These are phyloP conservation scores for Falco peregrinus DNA, from an alignment of 2,797 vertebrate genomes.

Conservation along the genomic window DNA sequence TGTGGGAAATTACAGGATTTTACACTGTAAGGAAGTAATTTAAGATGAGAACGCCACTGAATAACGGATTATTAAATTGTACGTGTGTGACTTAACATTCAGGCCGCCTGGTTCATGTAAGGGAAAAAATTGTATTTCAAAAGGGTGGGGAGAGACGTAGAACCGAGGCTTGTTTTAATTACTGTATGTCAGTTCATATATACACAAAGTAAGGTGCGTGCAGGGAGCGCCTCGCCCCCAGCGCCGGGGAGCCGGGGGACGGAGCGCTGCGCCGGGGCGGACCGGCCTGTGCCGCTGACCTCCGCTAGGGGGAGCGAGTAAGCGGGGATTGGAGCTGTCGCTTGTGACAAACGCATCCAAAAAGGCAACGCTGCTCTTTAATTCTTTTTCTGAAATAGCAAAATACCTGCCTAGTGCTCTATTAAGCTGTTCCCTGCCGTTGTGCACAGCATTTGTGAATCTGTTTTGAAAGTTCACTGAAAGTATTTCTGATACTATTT, in stretches of 20 bases:
- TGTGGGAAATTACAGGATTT: slow-evolving; percentile 4
- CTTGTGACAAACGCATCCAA: not conserved
- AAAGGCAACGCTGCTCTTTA: not conserved
- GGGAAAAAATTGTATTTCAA: not conserved
- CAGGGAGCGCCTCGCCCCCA: not conserved
- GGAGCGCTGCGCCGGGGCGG: not conserved
- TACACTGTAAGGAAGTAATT: not conserved
- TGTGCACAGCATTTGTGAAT: accelerated
- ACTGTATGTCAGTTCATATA: not conserved
- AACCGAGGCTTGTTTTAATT: not conserved
- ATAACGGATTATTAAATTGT: not conserved
- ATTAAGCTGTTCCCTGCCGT: not conserved
- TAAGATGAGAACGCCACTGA: not conserved
- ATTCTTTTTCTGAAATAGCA: not conserved
- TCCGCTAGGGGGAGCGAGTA: slow-evolving; percentile 74
- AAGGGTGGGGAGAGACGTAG: accelerated
- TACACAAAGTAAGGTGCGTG: not conserved
- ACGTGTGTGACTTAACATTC: not conserved
- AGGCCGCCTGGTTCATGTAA: not conserved
- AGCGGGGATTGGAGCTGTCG: not conserved
- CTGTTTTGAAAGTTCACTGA: not conserved
- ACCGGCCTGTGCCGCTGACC: not conserved
- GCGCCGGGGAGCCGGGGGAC: not conserved
- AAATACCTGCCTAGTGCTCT: not conserved
- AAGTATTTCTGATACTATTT: not conserved